Base-by-base conservation (phyloP, 2,888 invertebrate species). In the Troglohyphantes excavatus region DNA sequence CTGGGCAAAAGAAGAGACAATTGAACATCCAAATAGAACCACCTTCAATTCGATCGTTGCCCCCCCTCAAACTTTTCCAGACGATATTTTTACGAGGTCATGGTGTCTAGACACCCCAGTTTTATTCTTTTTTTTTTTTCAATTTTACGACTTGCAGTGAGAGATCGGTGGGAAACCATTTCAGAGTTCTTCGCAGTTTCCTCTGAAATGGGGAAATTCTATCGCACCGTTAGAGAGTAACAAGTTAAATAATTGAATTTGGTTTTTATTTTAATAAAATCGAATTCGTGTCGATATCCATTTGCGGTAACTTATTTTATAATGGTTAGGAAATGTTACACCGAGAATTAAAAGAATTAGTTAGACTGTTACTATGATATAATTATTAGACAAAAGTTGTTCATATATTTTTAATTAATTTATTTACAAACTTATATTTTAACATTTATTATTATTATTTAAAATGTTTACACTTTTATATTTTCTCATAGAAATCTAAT, bases 51-150 rank as follows among this genome's bases (percentile, higher is more conserved):
- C 33, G 78, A 78, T 11, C 86, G 46, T 67, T 78, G 59, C 70
- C 43, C 81, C 76, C 27, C 5, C 65, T 33, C 53, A 59, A 23
- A 17, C 59, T 27, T 78, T 63, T 26, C 13, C 65, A 63, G 59
- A 29, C 70, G 27, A 53, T 17, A 19, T n/a, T 39, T 72, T 89
- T 89, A 89, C 73, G 73, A 68, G 88, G 88, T 89, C 88, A 82
- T 21, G 21, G 68, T 59, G 88, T 89, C 88, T 89, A 89, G 88
- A 89, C 88, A 43, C 26, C 29, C 27, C 70, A 68, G n/a, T 43
- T 63, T 73, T 43, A n/a, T n/a, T n/a, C n/a, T n/a, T 46, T 73
- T 53, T 53, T 67, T 68, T 68, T 13, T n/a, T 7, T 61, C 27
- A 26, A 17, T 72, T 78, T 78, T 65, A 78, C 78, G 78, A 78